Percentiles rank a stretch among this genome's conserved stretches.
phyloP scores from a whole-genome alignment of 2,113 vertebrate genomes.

The Martes martes region DNA sequence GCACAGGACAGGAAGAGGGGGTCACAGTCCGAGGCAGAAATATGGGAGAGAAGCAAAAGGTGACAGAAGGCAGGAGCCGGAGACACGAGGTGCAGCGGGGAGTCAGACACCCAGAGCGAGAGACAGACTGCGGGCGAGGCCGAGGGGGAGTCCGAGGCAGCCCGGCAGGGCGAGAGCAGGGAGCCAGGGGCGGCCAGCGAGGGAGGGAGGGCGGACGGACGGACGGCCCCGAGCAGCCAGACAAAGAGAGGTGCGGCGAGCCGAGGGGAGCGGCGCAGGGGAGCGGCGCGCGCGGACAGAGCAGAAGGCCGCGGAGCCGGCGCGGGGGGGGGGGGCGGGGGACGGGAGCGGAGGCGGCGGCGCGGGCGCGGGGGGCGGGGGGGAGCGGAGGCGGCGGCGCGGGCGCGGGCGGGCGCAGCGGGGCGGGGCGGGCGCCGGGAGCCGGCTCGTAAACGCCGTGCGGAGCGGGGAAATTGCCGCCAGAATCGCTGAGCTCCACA shows the following conservation, averaged over 20 bases:
- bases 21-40: neutral
- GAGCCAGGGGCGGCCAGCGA: neutral
- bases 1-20: neutral
- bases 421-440: constrained; percentile 66
- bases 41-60: neutral
- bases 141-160: neutral
- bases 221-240: neutral
- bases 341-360: neutral
- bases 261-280: neutral
- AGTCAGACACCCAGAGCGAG: neutral
- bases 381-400: neutral
- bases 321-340: neutral
- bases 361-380: neutral
- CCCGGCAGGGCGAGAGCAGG: too few relatives aligned
- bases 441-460: constrained; percentile 75
- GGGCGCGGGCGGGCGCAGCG: constrained; percentile 19
- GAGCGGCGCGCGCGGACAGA: neutral
- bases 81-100: neutral
- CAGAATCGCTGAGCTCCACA: constrained; percentile 82
- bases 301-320: neutral
- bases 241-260: neutral
- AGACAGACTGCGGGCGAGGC: neutral
- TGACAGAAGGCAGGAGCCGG: constrained; percentile 5
- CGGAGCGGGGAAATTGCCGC: constrained; percentile 77
- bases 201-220: too few relatives aligned